phyloP scores from a whole-genome alignment of 1,140 invertebrate species.

The Gryllus bimaculatus region DNA sequence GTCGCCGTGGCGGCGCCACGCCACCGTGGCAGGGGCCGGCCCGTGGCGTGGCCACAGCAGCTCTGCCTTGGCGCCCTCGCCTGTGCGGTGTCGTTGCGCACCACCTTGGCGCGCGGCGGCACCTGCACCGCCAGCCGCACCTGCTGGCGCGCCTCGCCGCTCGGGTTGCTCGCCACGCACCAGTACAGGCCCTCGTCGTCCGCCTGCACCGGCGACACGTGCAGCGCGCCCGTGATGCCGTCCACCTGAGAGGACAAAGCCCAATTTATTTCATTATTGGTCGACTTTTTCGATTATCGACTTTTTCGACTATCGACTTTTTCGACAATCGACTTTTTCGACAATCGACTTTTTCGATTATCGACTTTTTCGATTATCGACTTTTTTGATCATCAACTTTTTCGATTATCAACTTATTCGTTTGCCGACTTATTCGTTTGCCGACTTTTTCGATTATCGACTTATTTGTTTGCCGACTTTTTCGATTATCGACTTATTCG shows the following conservation, averaged over 20 bases:
- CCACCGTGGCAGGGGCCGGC: constrained; percentile 62
- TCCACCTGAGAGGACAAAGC: constrained; percentile 42
- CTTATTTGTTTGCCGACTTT: too few species aligned
- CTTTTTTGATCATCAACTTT: too few species aligned
- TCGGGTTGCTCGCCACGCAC: constrained; percentile 73
- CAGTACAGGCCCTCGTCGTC: constrained; percentile 71
- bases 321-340: too few species aligned
- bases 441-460: too few species aligned
- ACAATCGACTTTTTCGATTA: too few species aligned
- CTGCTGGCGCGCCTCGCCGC: constrained; percentile 54
- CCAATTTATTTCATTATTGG: not conserved
- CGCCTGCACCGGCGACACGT: constrained; percentile 63
- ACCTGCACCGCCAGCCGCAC: constrained; percentile 55
- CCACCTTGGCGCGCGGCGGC: constrained; percentile 62
- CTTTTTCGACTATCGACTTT: too few species aligned
- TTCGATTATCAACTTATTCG: too few species aligned
- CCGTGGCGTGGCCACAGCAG: constrained; percentile 65
- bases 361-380: too few species aligned
- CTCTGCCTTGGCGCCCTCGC: constrained; percentile 50
- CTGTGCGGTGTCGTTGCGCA: constrained; percentile 63
- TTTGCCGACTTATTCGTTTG: too few species aligned
- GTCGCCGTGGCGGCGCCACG: constrained; percentile 34
- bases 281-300: too few species aligned
- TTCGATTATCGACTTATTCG: too few species aligned
- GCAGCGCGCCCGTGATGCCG: constrained; percentile 52